Evolutionary conservation across 1,140 invertebrate species (phyloP).

Genomic region (Paraescarpia echinospica): DNA sequence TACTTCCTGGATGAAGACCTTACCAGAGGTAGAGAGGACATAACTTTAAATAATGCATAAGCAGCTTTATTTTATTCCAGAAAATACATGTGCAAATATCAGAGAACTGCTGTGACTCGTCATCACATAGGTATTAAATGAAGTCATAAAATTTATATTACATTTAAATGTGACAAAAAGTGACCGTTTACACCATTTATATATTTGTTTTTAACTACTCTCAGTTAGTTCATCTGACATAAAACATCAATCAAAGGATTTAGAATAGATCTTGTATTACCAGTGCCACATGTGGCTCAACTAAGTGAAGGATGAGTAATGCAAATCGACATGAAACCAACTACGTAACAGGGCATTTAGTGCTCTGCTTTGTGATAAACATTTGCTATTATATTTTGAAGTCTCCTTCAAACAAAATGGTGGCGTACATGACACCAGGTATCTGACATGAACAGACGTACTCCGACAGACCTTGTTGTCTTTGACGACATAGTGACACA

Average conservation of each 20-base stretch:
- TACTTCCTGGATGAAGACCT: too few species aligned
- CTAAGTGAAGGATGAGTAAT: background rate
- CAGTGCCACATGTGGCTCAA: background rate
- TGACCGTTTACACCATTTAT: background rate
- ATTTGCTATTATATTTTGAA: too few species aligned
- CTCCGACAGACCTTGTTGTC: slow-evolving; percentile 69
- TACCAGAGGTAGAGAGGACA: too few species aligned
- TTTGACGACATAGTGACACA: slow-evolving; percentile 89
- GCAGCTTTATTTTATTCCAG: background rate
- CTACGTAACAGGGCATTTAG: background rate
- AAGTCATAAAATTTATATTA: background rate
- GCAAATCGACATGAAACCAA: background rate
- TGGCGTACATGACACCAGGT: too few species aligned
- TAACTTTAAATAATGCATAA: too few species aligned
- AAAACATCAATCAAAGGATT: background rate
- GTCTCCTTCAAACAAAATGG: too few species aligned
- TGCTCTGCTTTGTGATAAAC: background rate
- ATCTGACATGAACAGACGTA: background rate
- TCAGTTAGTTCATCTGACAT: too few species aligned
- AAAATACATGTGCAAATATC: background rate
- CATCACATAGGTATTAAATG: background rate
- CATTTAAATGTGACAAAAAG: background rate
- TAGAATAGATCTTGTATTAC: background rate
- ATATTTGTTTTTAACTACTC: background rate
- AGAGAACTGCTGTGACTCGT: background rate